Evolutionary conservation across 2,113 vertebrate genomes (phyloP).

Genomic region (Polyodon spathula): DNA sequence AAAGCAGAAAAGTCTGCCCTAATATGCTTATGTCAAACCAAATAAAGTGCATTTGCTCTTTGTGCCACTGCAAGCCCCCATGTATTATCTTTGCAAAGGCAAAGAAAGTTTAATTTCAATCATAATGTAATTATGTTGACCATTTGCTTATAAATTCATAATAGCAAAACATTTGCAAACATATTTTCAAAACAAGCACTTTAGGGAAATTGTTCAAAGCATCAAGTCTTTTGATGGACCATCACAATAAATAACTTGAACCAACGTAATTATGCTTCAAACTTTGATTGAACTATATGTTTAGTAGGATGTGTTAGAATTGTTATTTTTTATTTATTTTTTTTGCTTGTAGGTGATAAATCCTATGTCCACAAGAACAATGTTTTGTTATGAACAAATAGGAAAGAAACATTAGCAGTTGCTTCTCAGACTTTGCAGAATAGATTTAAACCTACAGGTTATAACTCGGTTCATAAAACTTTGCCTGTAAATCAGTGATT

Average conservation of each 20-base stretch:
- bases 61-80: background rate
- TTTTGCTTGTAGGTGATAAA: background rate
- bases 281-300: background rate
- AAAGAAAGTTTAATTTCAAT: conserved; percentile 10
- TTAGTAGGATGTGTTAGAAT: conserved; percentile 4
- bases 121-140: conserved; percentile 8
- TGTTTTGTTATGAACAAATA: background rate
- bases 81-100: conserved; percentile 11
- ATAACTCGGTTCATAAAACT: too few relatives aligned
- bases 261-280: background rate
- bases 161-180: too few relatives aligned
- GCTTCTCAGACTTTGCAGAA: too few relatives aligned
- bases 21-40: conserved; percentile 2
- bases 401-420: too few relatives aligned
- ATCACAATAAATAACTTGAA: conserved; percentile 9
- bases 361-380: conserved; percentile 4
- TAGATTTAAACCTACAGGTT: too few relatives aligned
- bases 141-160: conserved; percentile 3
- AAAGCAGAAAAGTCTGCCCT: conserved; percentile 4
- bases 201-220: conserved; percentile 13
- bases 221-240: conserved; percentile 7
- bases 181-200: conserved; percentile 1
- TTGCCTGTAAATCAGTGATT: too few relatives aligned
- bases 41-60: conserved; percentile 19
- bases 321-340: background rate